Conservation (phyloP, 2,888 invertebrate genomes). For the Nephrotoma guestfalica region DNA sequence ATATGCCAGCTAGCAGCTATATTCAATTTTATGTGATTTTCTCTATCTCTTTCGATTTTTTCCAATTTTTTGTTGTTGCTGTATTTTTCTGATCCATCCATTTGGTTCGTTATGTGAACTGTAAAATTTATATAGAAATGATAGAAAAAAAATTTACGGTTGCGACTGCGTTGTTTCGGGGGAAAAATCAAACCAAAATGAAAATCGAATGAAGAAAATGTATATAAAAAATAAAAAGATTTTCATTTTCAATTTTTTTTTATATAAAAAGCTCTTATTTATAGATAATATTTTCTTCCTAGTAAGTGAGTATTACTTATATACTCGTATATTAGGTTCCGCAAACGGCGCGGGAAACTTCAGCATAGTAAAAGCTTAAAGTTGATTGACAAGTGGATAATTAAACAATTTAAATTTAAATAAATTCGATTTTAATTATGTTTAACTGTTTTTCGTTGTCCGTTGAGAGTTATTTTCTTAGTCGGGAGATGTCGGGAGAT, state of each 20-base stretch:
- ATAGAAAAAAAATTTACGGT: not conserved
- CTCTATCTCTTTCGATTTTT: not conserved
- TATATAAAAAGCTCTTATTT: not conserved
- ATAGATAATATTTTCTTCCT: no score
- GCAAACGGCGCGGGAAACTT: no score
- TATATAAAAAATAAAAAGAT: not conserved
- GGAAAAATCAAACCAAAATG: not conserved
- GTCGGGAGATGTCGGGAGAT: no score
- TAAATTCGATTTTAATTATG: no score
- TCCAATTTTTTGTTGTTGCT: not conserved
- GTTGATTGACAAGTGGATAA: no score
- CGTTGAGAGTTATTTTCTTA: no score
- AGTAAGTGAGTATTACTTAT: no score
- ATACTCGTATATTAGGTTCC: no score
- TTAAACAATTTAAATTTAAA: no score
- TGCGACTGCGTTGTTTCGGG: conserved; percentile 1
- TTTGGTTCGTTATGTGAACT: conserved; percentile 3
- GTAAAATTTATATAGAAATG: not conserved
- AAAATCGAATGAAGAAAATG: not conserved
- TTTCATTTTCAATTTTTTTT: not conserved
- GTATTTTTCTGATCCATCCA: not conserved
- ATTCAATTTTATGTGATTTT: conserved; percentile 2
- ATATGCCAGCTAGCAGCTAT: not conserved
- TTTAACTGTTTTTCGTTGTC: no score
- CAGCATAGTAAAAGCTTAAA: no score